phyloP scores from a whole-genome alignment of 2,113 vertebrate genomes.

The Urocitellus parryii region DNA sequence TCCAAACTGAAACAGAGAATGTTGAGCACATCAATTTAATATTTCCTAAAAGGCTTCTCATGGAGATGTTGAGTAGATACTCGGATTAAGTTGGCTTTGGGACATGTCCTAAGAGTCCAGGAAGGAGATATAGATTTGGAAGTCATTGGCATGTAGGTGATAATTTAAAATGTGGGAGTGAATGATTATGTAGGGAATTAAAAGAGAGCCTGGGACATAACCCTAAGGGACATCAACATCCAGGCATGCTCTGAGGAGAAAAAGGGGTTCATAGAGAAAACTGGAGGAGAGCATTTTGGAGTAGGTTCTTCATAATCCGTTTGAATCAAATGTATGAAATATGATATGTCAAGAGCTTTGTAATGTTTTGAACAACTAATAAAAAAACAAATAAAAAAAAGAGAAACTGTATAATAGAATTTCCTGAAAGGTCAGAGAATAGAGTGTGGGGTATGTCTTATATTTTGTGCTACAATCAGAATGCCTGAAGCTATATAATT shows the following conservation, averaged over 20 bases:
- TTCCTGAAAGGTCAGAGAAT: not conserved
- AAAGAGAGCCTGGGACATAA: not conserved
- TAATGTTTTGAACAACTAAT: too few relatives aligned
- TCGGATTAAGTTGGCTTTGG: not conserved
- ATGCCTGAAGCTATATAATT: not conserved
- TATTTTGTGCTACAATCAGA: not conserved
- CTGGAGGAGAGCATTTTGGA: not conserved
- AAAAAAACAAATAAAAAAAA: not conserved
- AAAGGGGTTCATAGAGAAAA: not conserved
- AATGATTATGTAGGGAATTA: not conserved
- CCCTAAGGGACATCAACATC: not conserved
- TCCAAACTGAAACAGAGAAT: not conserved
- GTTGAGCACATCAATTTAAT: too few relatives aligned
- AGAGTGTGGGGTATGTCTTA: not conserved
- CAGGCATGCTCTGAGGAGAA: not conserved
- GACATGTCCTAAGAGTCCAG: not conserved
- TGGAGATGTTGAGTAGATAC: not conserved
- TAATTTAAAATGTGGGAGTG: too few relatives aligned
- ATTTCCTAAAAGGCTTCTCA: not conserved
- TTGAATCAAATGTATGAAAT: too few relatives aligned
- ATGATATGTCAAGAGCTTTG: too few relatives aligned
- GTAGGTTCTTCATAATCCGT: too few relatives aligned
- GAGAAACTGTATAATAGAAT: not conserved
- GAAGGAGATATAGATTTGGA: not conserved
- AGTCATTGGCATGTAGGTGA: not conserved